Evolutionary conservation across 1,140 invertebrate genomes (phyloP), one percentile per base, ranked within the genome.

Genomic region (Tetragnatha versicolor): DNA sequence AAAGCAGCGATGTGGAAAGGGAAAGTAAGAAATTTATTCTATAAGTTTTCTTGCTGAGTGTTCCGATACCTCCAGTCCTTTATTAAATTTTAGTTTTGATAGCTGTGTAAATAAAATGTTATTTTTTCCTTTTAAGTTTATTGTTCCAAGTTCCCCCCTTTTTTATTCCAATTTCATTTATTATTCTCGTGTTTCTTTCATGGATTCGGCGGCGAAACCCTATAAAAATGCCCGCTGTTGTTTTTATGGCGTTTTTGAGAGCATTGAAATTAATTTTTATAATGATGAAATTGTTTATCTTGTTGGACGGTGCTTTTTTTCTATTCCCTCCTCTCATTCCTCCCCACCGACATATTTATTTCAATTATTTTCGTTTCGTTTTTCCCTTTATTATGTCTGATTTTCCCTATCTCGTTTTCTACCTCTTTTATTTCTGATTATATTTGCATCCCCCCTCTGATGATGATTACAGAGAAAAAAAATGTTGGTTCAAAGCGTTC

Each of bases 51-150:
- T 66, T 77, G 22, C 35, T 29, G 17, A 6, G 31, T 27, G 45
- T 51, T 63, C 25, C 31, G 37, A 53, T 55, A 33, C 45, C 33
- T 9, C 35, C 22, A 65, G 31, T 53, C 73, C 47, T 77, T 77
- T 77, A 77, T 77, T 77, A 77, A 77, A 77, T 65, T 77, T 77
- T 45, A 77, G 60, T 65, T 77, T 47, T 65, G 73, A 77, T 77
- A 27, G 61, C 73, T 77, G 60, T 77, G 73, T 77, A 77, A 77
- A 77, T 77, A 77, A 66, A 66, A 53, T 69, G n/a, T n/a, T n/a
- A n/a, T 69, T 66, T 69, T 69, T 37, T 33, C 14, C 66, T 53
- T 51, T 69, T 42, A 37, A 37, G 33, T 53, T 69, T 69, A 53
- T 69, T 69, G 66, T 53, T 53, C 29, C 14, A n/a, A 12, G n/a